A percentile compares a stretch with the other conserved stretches of the same genome.
Evolutionary conservation across 2,888 invertebrate species (phyloP).

Genomic region (Lasioglossum zephyrum): DNA sequence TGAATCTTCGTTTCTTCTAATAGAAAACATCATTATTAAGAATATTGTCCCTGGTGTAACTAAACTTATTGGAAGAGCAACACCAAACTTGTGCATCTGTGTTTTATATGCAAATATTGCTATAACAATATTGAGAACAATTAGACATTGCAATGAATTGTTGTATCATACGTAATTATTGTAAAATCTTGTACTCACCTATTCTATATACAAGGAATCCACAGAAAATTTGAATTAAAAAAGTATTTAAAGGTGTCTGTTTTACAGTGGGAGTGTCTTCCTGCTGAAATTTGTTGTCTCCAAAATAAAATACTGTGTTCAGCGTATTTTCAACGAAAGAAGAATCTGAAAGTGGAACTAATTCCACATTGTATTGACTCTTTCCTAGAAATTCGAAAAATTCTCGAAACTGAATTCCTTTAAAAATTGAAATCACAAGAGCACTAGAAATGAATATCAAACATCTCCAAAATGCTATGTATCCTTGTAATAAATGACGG

Average conservation of each 20-base stretch:
- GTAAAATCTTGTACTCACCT: conserved; percentile 74
- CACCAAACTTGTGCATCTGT: conserved; percentile 94
- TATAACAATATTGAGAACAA: conserved; percentile 65
- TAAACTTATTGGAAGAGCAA: conserved; percentile 92
- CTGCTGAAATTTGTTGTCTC: not conserved
- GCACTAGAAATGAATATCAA: conserved; percentile 89
- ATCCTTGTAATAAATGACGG: conserved; percentile 90
- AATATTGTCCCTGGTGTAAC: conserved; percentile 91
- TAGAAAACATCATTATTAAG: conserved; percentile 88
- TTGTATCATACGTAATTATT: not conserved
- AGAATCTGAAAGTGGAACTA: conserved; percentile 65
- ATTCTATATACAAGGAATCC: conserved; percentile 89
- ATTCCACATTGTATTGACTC: conserved; percentile 71
- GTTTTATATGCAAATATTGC: conserved; percentile 95
- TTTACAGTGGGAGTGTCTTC: conserved; percentile 43
- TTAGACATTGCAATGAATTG: not conserved
- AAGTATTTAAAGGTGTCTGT: conserved; percentile 86
- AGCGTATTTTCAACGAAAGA: not conserved
- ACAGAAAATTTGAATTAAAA: conserved; percentile 88
- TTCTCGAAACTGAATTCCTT: conserved; percentile 70
- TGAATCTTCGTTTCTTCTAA: conserved; percentile 87
- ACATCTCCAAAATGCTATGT: conserved; percentile 91
- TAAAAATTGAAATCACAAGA: conserved; percentile 85
- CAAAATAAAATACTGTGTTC: not conserved
- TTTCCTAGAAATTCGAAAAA: conserved; percentile 74